Base-by-base conservation (phyloP, 2,888 invertebrate species). In the Leucozona laternaria region DNA sequence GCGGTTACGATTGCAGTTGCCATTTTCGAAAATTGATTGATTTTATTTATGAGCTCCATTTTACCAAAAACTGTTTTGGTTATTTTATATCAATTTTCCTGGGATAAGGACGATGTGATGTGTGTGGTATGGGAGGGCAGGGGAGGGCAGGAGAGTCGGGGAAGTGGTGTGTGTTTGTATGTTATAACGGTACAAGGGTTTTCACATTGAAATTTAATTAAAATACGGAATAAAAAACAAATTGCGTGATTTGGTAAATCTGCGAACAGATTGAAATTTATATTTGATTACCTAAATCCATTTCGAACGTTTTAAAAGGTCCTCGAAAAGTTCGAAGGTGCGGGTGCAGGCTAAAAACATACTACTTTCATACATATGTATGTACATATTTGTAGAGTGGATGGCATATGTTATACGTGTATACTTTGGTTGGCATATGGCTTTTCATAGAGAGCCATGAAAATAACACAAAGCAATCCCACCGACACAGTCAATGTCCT, bases 21-120 rank as follows among this genome's bases (percentile, higher is more conserved):
- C 57, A 78, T 80, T 77, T 77, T 77, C 58, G 58, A 68, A 72
- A 85, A 81, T 81, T 85, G 85, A 85, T 85, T 81, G 85, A 85
- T 85, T 85, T 85, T 78, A 85, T 85, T 85, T 85, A 85, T 85
- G 76, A 81, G 85, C 28, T 62, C 20, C 20, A 20, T 53, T 40
- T 66, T 66, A 57, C 53, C 34, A 50, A 25, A 72, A 57, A 53
- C 53, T 48, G 58, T 72, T 64, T 80, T 58, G 71, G 71, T 72
- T 76, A 81, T 81, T 85, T 77, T 62, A 81, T 81, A 70, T 73
- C 77, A 77, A 85, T 85, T 85, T 85, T 68, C 73, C 77, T 66
- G 37, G 37, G 37, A 37, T 43, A n/a, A 68, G 55, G 31, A 68
- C 20, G 55, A 31, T 13, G 2, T 5, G 64, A 25, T 10, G 28